A percentile compares a stretch with the other conserved stretches of the same genome.
Evolutionary conservation across 2,888 invertebrate species (phyloP).

Genomic region (Podotricha telesiphe): DNA sequence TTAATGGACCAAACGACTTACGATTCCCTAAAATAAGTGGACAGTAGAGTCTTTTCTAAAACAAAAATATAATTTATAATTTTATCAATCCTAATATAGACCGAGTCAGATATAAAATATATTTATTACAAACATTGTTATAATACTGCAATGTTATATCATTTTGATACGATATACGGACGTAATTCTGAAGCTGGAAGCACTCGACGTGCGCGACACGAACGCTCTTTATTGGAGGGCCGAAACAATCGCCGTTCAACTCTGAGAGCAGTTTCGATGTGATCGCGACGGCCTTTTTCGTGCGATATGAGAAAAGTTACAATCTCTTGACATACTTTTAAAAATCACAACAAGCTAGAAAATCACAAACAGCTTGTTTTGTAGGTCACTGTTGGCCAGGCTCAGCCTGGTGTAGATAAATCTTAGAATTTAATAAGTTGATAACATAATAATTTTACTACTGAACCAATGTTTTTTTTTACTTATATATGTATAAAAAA

Average conservation of each 20-base stretch:
- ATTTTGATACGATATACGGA: no score
- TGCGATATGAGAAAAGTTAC: conserved; percentile 25
- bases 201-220: conserved; percentile 6
- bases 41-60: no score
- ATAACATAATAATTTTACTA: no score
- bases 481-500: no score
- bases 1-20: no score
- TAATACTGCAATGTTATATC: no score
- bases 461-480: no score
- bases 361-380: conserved; percentile 1
- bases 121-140: neutral
- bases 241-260: conserved; percentile 20
- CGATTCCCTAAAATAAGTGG: no score
- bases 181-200: neutral
- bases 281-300: conserved; percentile 17
- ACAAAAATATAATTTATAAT: no score
- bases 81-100: no score
- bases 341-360: conserved; percentile 11
- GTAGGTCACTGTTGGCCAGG: neutral
- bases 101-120: neutral
- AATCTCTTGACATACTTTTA: conserved; percentile 18
- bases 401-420: no score
- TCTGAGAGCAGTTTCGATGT: conserved; percentile 17
- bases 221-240: conserved; percentile 13
- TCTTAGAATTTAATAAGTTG: no score